Conservation (phyloP, 2,797 vertebrate genomes). For the Serranus cabrilla region DNA sequence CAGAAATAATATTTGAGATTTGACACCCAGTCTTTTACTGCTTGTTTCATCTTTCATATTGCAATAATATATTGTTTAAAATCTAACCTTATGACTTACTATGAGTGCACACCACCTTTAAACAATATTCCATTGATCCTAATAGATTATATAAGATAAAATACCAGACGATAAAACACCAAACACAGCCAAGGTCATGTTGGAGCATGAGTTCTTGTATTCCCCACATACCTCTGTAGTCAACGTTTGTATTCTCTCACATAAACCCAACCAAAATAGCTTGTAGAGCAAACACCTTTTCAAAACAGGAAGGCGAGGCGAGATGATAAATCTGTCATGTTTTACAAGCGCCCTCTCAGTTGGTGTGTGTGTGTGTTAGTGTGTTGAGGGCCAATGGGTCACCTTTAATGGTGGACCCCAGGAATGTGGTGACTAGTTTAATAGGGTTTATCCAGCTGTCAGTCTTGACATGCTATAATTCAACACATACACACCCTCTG, state of each 20-base stretch:
- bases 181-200: constrained; percentile 18
- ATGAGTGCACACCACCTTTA: not conserved
- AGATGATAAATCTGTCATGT: constrained; percentile 62
- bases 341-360: constrained; percentile 55
- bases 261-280: constrained; percentile 40
- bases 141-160: constrained; percentile 14
- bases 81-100: too few relatives aligned
- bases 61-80: not conserved
- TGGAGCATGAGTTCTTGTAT: constrained; percentile 12
- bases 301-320: constrained; percentile 32
- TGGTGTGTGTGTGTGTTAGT: constrained; percentile 30
- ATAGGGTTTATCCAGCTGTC: constrained; percentile 82
- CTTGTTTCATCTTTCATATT: not conserved
- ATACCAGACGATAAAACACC: constrained; percentile 15
- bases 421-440: constrained; percentile 81
- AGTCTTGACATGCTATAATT: constrained; percentile 78
- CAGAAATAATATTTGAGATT: constrained; percentile 16
- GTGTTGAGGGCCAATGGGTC: constrained; percentile 60
- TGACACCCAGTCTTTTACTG: constrained; percentile 12
- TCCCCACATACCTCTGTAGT: constrained; percentile 26
- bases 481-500: constrained; percentile 41
- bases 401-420: constrained; percentile 70
- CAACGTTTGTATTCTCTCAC: constrained; percentile 27
- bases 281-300: constrained; percentile 43
- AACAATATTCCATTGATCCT: not conserved